These are phyloP conservation scores for Cotesia glomerata DNA, from an alignment of 1,140 invertebrate genomes.

Conservation along the genomic window DNA sequence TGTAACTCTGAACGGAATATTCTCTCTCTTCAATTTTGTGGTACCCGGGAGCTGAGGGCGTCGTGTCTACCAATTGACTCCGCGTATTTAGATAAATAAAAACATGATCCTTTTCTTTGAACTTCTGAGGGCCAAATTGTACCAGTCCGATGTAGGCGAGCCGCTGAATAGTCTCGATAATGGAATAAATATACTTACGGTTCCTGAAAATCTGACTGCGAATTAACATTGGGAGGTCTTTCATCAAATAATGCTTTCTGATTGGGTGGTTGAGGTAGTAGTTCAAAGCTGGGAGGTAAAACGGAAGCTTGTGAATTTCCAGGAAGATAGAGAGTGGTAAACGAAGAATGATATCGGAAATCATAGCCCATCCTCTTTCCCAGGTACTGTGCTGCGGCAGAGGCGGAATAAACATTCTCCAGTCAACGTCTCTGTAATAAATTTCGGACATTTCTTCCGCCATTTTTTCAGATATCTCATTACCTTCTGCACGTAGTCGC, in stretches of 20 bases:
- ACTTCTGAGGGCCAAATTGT: slow-evolving; percentile 72
- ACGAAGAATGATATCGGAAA: slow-evolving; percentile 75
- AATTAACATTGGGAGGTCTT: slow-evolving; percentile 63
- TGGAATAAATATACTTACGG: slow-evolving; percentile 72
- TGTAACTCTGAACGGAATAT: slow-evolving; percentile 66
- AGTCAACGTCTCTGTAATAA: slow-evolving; percentile 66
- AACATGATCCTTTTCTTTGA: slow-evolving; percentile 75
- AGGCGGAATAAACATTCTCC: slow-evolving; percentile 80
- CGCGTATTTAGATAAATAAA: slow-evolving; percentile 75
- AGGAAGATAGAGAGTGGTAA: slow-evolving; percentile 77
- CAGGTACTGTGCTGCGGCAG: slow-evolving; percentile 70
- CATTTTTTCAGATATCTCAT: slow-evolving; percentile 55
- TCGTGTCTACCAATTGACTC: slow-evolving; percentile 72
- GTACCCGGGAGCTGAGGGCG: slow-evolving; percentile 69
- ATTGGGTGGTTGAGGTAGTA: slow-evolving; percentile 73
- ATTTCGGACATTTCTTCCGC: slow-evolving; percentile 59
- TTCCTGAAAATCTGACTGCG: slow-evolving; percentile 65
- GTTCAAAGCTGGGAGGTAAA: slow-evolving; percentile 67
- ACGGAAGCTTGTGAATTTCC: slow-evolving; percentile 70
- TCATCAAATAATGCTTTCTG: slow-evolving; percentile 70
- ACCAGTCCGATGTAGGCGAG: slow-evolving; percentile 74
- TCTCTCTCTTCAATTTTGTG: slow-evolving; percentile 67
- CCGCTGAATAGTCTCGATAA: slow-evolving; percentile 66
- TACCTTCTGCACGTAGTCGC: slow-evolving; percentile 55
- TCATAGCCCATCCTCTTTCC: slow-evolving; percentile 75